These are phyloP conservation scores for Metacarcinus magister DNA, from an alignment of 2,888 invertebrate species.

Conservation along the genomic window DNA sequence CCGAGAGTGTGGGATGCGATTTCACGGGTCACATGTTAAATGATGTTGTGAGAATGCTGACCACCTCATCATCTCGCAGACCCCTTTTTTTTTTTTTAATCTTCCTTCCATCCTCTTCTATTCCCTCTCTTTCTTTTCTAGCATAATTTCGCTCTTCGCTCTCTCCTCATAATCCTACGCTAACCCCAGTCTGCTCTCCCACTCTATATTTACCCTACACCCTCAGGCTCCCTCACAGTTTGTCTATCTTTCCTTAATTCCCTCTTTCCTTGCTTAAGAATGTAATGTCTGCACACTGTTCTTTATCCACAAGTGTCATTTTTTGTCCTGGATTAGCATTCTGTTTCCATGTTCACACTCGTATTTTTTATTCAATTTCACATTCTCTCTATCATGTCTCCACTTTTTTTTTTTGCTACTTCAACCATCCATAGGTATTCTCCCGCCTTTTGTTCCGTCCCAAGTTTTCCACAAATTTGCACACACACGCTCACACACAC, in stretches of 20 bases:
- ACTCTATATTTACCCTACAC: background rate
- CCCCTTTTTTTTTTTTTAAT: background rate
- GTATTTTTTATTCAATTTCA: no score
- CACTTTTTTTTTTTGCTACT: background rate
- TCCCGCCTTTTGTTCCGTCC: background rate
- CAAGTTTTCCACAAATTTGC: background rate
- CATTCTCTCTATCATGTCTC: background rate
- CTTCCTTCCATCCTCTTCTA: background rate
- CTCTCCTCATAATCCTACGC: background rate
- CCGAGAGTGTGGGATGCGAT: background rate
- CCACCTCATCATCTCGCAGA: background rate
- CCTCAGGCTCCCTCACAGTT: background rate
- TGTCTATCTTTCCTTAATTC: background rate
- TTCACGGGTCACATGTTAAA: slow-evolving; percentile 36
- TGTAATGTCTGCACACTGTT: background rate
- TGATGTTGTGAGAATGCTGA: background rate
- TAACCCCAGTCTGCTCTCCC: background rate
- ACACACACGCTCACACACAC: background rate
- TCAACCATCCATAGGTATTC: background rate
- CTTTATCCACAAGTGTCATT: background rate
- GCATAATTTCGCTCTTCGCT: background rate
- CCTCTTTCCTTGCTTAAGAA: background rate
- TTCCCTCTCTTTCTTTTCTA: background rate
- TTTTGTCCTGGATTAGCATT: background rate
- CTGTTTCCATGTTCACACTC: slow-evolving; percentile 3